A percentile compares a stretch with the other conserved stretches of the same genome.
Evolutionary conservation across 1,140 invertebrate genomes (phyloP).

Genomic region (Lethocerus indicus): DNA sequence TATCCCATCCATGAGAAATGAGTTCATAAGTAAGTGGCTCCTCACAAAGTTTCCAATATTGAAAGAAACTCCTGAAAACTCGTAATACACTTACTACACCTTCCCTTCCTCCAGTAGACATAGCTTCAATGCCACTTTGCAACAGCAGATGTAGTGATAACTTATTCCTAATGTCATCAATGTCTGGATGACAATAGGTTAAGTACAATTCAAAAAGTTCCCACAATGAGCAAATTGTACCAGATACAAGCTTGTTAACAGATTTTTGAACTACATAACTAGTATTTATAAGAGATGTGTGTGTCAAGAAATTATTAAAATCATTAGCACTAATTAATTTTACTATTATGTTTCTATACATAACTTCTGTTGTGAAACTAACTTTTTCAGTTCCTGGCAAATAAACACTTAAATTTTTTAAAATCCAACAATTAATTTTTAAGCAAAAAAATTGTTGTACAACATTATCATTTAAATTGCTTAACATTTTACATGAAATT

Average conservation of each 20-base stretch:
- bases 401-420: too few relatives aligned
- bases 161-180: background rate
- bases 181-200: background rate
- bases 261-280: background rate
- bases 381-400: too few relatives aligned
- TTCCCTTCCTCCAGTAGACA: slow-evolving; percentile 17
- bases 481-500: too few relatives aligned
- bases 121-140: slow-evolving; percentile 11
- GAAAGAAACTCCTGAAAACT: slow-evolving; percentile 9
- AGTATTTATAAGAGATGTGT: too few relatives aligned
- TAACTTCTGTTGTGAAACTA: too few relatives aligned
- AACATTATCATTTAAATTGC: too few relatives aligned
- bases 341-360: too few relatives aligned
- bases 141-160: slow-evolving; percentile 6
- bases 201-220: background rate
- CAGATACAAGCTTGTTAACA: background rate
- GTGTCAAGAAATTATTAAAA: too few relatives aligned
- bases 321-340: too few relatives aligned
- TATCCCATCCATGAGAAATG: slow-evolving; percentile 8
- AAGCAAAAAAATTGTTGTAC: too few relatives aligned
- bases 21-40: background rate
- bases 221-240: background rate
- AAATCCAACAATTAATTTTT: too few relatives aligned
- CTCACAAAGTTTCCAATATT: background rate
- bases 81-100: slow-evolving; percentile 14